A percentile compares a stretch with the other conserved stretches of the same genome.
phyloP scores from a whole-genome alignment of 2,113 vertebrate genomes.

The Plotosus lineatus region DNA sequence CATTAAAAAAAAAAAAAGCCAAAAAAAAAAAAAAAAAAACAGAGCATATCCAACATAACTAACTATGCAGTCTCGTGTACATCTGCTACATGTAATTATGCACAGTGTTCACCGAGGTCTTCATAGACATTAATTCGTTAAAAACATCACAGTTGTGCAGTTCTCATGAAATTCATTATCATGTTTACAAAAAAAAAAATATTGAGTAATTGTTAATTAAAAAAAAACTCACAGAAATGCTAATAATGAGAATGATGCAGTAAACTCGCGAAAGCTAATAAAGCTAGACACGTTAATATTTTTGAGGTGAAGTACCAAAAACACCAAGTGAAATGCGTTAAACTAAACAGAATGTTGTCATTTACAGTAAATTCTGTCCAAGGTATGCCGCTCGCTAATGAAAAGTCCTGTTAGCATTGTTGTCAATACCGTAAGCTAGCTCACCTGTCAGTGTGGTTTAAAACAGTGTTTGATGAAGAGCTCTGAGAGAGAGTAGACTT shows the following conservation, averaged over 20 bases:
- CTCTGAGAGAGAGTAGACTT: conserved; percentile 5
- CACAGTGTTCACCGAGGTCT: background rate
- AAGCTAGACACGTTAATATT: background rate
- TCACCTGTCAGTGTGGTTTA: conserved; percentile 23
- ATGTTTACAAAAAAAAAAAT: background rate
- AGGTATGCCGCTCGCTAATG: background rate
- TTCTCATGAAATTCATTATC: background rate
- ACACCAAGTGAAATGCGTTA: background rate
- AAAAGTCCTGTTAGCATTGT: conserved; percentile 11
- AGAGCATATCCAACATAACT: background rate
- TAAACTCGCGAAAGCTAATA: background rate
- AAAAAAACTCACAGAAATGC: background rate
- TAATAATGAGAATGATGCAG: background rate
- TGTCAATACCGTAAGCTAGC: conserved; percentile 35
- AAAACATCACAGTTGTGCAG: background rate
- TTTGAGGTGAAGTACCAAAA: background rate
- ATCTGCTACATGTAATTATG: background rate
- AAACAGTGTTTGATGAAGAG: conserved; percentile 51
- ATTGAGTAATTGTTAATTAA: background rate
- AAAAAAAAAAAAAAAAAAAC: background rate
- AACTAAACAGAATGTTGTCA: background rate
- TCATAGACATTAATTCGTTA: background rate
- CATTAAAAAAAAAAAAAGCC: background rate
- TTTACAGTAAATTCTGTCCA: background rate
- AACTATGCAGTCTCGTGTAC: background rate